Conservation (phyloP, 2,888 invertebrate species). For the Phania funesta region DNA sequence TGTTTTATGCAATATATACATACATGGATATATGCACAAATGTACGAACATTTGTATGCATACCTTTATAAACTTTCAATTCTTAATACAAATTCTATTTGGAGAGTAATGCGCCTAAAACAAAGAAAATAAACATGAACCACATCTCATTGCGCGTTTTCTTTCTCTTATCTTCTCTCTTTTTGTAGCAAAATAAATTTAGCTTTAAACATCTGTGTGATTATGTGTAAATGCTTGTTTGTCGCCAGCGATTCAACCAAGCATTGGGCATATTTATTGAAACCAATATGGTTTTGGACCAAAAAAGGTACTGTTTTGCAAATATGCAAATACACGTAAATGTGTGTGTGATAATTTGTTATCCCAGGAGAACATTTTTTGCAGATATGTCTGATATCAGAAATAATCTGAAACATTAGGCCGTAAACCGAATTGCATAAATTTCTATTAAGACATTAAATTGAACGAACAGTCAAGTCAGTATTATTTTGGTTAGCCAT, state of each 20-base stretch:
- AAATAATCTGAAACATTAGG: too few species aligned
- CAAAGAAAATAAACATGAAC: conserved; percentile 11
- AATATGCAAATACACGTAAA: neutral
- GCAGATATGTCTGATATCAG: too few species aligned
- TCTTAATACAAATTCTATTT: conserved; percentile 25
- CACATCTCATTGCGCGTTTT: conserved; percentile 35
- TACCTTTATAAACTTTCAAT: conserved; percentile 5
- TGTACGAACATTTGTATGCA: neutral
- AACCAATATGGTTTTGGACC: conserved; percentile 4
- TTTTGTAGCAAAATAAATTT: conserved; percentile 32
- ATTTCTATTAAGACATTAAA: too few species aligned
- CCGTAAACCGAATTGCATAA: too few species aligned
- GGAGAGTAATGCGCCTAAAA: neutral
- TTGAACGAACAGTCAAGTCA: too few species aligned
- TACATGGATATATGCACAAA: neutral
- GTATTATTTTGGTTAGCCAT: too few species aligned
- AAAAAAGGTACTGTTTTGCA: neutral
- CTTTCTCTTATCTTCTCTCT: conserved; percentile 9
- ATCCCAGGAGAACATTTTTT: too few species aligned
- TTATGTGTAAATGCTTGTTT: conserved; percentile 38
- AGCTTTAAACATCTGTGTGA: conserved; percentile 48
- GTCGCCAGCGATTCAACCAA: conserved; percentile 29
- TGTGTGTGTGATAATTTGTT: neutral
- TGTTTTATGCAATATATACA: conserved; percentile 21
- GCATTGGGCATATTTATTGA: neutral